Evolutionary conservation across 1,140 invertebrate species (phyloP), one percentile per base, ranked within the genome.

Genomic region (Micrasema longulum): DNA sequence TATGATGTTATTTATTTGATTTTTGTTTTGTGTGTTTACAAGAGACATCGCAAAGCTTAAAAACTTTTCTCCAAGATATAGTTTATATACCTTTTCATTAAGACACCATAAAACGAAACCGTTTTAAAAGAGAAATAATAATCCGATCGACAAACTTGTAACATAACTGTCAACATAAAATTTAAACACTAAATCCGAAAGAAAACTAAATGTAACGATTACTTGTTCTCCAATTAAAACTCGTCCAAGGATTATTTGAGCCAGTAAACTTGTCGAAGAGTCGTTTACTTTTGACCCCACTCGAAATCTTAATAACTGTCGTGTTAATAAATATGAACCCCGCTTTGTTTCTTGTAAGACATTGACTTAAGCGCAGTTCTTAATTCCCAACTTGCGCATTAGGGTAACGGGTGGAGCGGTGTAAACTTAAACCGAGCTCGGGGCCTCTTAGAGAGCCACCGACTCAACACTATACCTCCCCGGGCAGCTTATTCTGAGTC

Each of bases 321-420:
- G 60, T 64, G 60, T 64, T 64, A 64, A 64, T 64, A 64, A 64
- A 64, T 64, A 64, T 31, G 60, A 64, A 64, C 60, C 43, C 43
- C 60, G 60, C 60, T 47, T 64, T 64, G 60, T 64, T 64, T 64
- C 41, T 64, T 64, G 60, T 64, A 45, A 64, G 60, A 64, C 60
- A 64, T 64, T 64, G 60, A 64, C 60, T 64, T 64, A 64, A 64
- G 60, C 60, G 60, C 60, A 64, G 60, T 64, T 64, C 60, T 64
- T 64, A 64, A 64, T 64, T 64, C 60, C 60, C 60, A 64, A 47
- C 60, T 64, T 47, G 60, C 60, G 60, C 60, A 47, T 64, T 64
- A 64, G 38, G 60, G 60, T 64, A 64, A 64, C 41, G 60, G 60
- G 60, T 23, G 43, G 41, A 64, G 60, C 43, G 60, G 43, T 64